phyloP scores from a whole-genome alignment of 2,797 vertebrate genomes.

The Pitangus sulphuratus region DNA sequence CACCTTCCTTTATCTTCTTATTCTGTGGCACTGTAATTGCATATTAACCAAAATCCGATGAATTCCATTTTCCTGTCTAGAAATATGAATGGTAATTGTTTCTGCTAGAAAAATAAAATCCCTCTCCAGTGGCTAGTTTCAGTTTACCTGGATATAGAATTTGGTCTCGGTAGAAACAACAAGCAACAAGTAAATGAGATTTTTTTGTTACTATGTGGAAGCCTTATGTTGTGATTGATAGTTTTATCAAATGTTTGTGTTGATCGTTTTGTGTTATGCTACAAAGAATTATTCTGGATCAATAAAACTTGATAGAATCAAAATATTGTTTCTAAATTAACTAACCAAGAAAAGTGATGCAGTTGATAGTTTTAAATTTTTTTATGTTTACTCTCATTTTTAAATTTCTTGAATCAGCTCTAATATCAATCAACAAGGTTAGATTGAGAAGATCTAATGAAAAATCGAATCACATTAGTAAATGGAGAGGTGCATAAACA shows the following conservation, averaged over 20 bases:
- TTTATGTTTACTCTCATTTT: background rate
- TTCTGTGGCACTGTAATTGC: background rate
- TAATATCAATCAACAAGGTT: background rate
- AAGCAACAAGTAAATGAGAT: background rate
- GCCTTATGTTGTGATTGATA: background rate
- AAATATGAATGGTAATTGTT: background rate
- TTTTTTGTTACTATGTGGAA: background rate
- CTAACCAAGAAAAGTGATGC: background rate
- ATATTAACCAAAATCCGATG: background rate
- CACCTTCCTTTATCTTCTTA: background rate
- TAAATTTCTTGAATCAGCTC: background rate
- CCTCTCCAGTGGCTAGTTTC: background rate
- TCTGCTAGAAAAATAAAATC: background rate
- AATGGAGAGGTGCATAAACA: background rate
- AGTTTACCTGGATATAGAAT: background rate
- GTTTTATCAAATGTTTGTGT: background rate
- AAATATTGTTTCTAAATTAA: background rate
- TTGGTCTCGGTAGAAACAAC: background rate
- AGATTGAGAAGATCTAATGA: background rate
- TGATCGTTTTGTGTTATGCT: background rate
- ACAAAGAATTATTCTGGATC: background rate
- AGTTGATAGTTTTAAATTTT: background rate
- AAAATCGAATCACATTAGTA: background rate
- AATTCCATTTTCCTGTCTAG: background rate
- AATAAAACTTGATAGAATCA: background rate